Base-by-base conservation (phyloP, 2,797 vertebrate species). In the Fringilla coelebs region DNA sequence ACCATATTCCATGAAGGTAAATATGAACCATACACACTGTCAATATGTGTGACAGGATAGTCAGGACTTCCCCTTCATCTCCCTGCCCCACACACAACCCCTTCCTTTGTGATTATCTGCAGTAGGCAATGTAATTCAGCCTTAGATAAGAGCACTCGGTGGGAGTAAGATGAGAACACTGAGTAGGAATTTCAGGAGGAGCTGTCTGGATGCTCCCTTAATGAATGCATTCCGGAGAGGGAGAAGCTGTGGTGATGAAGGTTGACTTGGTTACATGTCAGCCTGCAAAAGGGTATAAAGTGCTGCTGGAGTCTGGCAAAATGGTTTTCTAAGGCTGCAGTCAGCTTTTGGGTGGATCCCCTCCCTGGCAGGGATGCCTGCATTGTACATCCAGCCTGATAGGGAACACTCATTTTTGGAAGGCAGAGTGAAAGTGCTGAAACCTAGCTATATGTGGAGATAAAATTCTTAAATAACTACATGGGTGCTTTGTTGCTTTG, bases 361-460 rank as follows among this genome's bases (percentile, higher is more conserved):
- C 20, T 51, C 29, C 29, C 10, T 0, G 0, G 5, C 9, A 34
- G 25, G n/a, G 51, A 11, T 0, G 0, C 29, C 25, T 71, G 15
- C 9, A 14, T 31, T 65, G 18, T 52, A 60, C 10, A 41, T 65
- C 25, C 15, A 58, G 12, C 51, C 17, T 6, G 12, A 58, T n/a
- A n/a, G n/a, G n/a, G n/a, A n/a, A 34, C 12, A 26, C 13, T 57
- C 4, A 2, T 8, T 40, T 55, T 62, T 46, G 15, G n/a, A 45
- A 13, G 10, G 9, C 9, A 40, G 29, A 58, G 21, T 45, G 34
- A 38, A 62, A 55, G 28, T 3, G 1, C 41, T 75, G 18, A 51
- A 41, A 40, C 48, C 11, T 45, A 34, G 13, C 7, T 45, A 17
- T 34, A 36, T 17, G 5, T 31, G 21, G 21, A 58, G 29, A 65